phyloP scores from a whole-genome alignment of 2,797 vertebrate species.

The Onychomys torridus region DNA sequence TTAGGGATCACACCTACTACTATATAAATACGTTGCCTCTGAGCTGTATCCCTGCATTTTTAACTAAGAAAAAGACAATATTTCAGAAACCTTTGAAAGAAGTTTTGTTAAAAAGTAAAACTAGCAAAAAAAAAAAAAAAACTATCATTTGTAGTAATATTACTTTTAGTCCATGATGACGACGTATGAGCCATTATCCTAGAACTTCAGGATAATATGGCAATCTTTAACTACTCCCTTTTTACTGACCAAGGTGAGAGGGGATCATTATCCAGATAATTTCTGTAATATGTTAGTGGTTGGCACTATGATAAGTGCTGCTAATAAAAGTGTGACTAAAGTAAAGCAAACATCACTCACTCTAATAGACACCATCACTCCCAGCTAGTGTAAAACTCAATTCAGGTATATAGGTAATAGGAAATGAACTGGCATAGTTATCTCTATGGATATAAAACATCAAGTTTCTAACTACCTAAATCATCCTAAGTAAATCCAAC shows the following conservation, averaged over 20 bases:
- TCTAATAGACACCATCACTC: not conserved
- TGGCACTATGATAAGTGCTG: not conserved
- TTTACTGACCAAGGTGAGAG: not conserved
- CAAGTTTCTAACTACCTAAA: constrained; percentile 8
- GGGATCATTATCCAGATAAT: not conserved
- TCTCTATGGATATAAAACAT: not conserved
- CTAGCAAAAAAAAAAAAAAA: not conserved
- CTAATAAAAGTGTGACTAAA: not conserved
- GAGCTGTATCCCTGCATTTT: not conserved
- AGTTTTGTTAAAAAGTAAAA: constrained; percentile 16
- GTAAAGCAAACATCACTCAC: not conserved
- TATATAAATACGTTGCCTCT: not conserved
- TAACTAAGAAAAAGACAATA: not conserved
- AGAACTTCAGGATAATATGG: not conserved
- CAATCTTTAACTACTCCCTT: not conserved
- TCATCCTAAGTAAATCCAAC: not conserved
- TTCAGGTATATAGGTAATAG: constrained; percentile 22
- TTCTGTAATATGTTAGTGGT: not conserved
- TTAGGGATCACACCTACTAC: not conserved
- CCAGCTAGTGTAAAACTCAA: not conserved
- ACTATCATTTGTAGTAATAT: not conserved
- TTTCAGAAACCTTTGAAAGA: constrained; percentile 53
- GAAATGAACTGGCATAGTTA: not conserved
- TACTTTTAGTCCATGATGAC: not conserved
- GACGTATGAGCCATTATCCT: not conserved